These are phyloP conservation scores for Andrena hattorfiana DNA, from an alignment of 2,888 invertebrate genomes.

Conservation along the genomic window DNA sequence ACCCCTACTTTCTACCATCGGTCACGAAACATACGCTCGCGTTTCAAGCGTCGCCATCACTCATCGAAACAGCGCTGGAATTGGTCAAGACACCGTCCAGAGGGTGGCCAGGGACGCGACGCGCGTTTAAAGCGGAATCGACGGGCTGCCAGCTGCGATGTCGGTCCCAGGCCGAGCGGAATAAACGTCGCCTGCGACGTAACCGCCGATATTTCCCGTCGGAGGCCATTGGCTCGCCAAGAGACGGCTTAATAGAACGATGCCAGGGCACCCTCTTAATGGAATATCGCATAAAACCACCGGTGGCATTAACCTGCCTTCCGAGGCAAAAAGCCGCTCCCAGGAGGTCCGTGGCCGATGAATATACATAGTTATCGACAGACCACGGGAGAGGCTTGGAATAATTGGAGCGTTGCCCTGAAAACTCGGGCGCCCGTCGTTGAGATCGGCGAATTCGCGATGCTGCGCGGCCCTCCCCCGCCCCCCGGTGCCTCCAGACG, in stretches of 20 bases:
- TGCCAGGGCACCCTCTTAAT: slow-evolving; percentile 66
- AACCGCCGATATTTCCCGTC: slow-evolving; percentile 76
- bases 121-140: slow-evolving; percentile 72
- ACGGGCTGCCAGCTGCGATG: slow-evolving; percentile 75
- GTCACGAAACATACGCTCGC: not conserved
- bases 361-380: slow-evolving; percentile 47
- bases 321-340: slow-evolving; percentile 36
- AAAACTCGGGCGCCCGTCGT: slow-evolving; percentile 35
- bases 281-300: slow-evolving; percentile 74
- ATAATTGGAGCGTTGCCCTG: slow-evolving; percentile 60
- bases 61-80: not conserved
- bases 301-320: slow-evolving; percentile 63
- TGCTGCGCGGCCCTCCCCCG: not conserved
- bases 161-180: slow-evolving; percentile 60
- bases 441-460: slow-evolving; percentile 52
- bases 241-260: slow-evolving; percentile 73
- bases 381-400: slow-evolving; percentile 14
- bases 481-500: not conserved
- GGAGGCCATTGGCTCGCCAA: slow-evolving; percentile 69
- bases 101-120: slow-evolving; percentile 15
- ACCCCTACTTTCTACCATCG: too few relatives aligned
- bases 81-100: slow-evolving; percentile 35
- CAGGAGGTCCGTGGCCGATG: slow-evolving; percentile 1
- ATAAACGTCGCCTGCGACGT: slow-evolving; percentile 67
- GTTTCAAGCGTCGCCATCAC: not conserved